Evolutionary conservation across 2,888 invertebrate genomes (phyloP).

Genomic region (Tupiocoris notatus): DNA sequence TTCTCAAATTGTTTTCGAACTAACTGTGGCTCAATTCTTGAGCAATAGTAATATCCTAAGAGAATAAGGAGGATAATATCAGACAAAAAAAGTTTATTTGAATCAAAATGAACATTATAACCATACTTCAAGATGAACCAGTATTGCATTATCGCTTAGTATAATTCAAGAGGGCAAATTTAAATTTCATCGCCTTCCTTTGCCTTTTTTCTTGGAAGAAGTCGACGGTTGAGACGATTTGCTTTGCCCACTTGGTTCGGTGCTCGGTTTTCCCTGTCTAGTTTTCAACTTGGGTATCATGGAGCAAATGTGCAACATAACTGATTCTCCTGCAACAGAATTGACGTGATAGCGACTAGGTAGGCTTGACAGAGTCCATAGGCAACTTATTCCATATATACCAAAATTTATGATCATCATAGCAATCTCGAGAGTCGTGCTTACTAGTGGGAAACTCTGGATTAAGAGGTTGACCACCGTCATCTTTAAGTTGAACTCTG

Average conservation of each 20-base stretch:
- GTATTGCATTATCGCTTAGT: no score
- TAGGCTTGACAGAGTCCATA: no score
- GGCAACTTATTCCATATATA: no score
- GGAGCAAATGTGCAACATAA: conserved; percentile 74
- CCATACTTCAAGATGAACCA: no score
- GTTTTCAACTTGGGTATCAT: conserved; percentile 89
- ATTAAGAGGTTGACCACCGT: conserved; percentile 76
- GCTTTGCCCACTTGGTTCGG: conserved; percentile 43
- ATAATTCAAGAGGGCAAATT: no score
- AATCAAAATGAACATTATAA: no score
- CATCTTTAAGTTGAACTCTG: conserved; percentile 86
- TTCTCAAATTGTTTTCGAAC: no score
- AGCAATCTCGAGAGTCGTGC: conserved; percentile 46
- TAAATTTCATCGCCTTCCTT: conserved; percentile 57
- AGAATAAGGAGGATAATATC: no score
- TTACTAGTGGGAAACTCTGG: conserved; percentile 67
- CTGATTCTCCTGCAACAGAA: conserved; percentile 62
- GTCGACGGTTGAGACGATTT: conserved; percentile 43
- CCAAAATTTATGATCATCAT: no score
- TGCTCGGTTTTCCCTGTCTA: conserved; percentile 62
- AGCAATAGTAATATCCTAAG: no score
- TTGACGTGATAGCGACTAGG: not conserved
- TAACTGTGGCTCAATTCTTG: no score
- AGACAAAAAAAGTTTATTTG: no score
- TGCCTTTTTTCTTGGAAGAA: conserved; percentile 55